Evolutionary conservation across 2,797 vertebrate species (phyloP), one percentile per base, ranked within the genome.

Genomic region (Falco biarmicus): DNA sequence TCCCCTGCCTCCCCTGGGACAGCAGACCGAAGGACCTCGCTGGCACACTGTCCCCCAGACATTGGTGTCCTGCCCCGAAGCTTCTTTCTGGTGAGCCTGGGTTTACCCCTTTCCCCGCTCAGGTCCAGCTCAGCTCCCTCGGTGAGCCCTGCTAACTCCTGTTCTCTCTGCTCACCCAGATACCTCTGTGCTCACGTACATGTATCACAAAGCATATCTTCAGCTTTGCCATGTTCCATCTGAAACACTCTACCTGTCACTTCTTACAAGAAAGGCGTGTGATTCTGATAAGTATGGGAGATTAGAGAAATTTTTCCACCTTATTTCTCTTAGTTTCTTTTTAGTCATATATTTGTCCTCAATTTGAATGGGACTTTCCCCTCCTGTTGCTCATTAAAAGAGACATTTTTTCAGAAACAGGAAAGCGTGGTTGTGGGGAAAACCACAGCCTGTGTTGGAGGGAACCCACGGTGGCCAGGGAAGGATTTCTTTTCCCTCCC

Each of bases 161-260:
- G 21, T 34, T n/a, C 28, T 18, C 11, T 25, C 11, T 34, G 22
- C 25, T 34, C 26, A 28, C 39, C 43, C 17, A 19, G 43, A 8
- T 28, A 2, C 24, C 12, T 45, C 16, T 63, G 6, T 45, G 53
- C 25, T 69, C 4, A 19, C 6, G 5, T 3, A 5, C 2, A 2
- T 0, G 3, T 7, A 15, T n/a, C 47, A 18, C 57, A 11, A 5
- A 34, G 3, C 53, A 2, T 20, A 9, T 2, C 31, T 3, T 9
- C 22, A 14, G 32, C 56, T 53, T 21, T 13, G 32, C 37, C 14
- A 5, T 1, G 3, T 32, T 59, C 65, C 13, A 0, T 18, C 63
- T 53, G 84, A 48, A 56, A 21, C 1, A 31, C 31, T 21, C 29
- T 10, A 70, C 54, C 70, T 91, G 76, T 9, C 77, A 5, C 13